Percentiles rank a stretch among this genome's conserved stretches.
These are phyloP conservation scores for Acrobasis suavella DNA, from an alignment of 2,888 invertebrate species.

Conservation along the genomic window DNA sequence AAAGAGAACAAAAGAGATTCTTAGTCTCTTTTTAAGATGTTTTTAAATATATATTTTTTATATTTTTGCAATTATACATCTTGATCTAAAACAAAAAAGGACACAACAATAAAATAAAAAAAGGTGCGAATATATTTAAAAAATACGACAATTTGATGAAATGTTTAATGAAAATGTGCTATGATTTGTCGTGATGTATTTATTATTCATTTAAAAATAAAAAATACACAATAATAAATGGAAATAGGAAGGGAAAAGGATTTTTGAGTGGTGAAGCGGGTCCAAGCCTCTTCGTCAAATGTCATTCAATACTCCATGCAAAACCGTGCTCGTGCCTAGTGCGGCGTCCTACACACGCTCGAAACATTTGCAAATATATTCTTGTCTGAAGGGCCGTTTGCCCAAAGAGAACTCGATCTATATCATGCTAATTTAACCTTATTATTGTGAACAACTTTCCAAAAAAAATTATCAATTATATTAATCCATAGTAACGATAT, in stretches of 20 bases:
- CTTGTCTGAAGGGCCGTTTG: no score
- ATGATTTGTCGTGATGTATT: not conserved
- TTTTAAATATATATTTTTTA: no score
- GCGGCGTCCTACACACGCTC: slow-evolving; percentile 12
- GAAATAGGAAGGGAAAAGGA: slow-evolving; percentile 18
- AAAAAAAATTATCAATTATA: no score
- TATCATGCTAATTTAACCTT: no score
- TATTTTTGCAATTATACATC: not conserved
- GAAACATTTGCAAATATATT: slow-evolving; percentile 12
- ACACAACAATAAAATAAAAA: slow-evolving; percentile 20
- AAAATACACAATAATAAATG: not conserved
- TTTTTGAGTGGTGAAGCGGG: slow-evolving; percentile 44
- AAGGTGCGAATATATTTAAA: not conserved
- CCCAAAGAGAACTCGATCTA: no score
- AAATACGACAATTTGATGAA: slow-evolving; percentile 5
- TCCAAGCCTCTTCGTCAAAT: slow-evolving; percentile 39
- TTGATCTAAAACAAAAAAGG: not conserved
- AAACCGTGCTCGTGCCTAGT: slow-evolving; percentile 47
- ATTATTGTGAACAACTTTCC: no score
- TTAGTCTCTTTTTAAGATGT: no score
- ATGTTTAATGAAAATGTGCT: slow-evolving; percentile 2
- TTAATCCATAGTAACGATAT: no score
- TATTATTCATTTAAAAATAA: slow-evolving; percentile 12
- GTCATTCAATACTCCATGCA: slow-evolving; percentile 51
- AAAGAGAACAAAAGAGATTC: no score